phyloP scores from a whole-genome alignment of 1,140 invertebrate species.

The Cydia fagiglandana region DNA sequence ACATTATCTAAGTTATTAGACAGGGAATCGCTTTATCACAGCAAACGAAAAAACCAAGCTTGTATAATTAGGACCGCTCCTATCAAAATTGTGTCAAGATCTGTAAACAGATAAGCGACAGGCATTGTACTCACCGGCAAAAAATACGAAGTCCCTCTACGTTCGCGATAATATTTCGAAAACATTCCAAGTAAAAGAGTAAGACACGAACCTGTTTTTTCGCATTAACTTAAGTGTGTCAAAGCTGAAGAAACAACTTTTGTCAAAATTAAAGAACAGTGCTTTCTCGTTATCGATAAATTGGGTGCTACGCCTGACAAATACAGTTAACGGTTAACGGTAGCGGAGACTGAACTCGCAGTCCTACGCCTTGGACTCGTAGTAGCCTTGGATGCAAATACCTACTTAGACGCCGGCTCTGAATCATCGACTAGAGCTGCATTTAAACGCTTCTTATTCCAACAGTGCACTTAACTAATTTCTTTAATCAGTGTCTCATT shows the following conservation, averaged over 20 bases:
- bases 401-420: slow-evolving; percentile 13
- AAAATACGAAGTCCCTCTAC: not conserved
- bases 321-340: slow-evolving; percentile 10
- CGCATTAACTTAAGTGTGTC: slow-evolving; percentile 6
- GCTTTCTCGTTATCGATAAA: slow-evolving; percentile 25
- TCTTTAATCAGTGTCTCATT: not conserved
- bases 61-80: slow-evolving; percentile 47
- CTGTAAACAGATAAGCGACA: slow-evolving; percentile 64
- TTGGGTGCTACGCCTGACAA: slow-evolving; percentile 6
- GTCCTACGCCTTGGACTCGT: slow-evolving; percentile 22
- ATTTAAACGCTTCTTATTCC: slow-evolving; percentile 11
- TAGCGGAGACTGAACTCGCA: slow-evolving; percentile 14
- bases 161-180: slow-evolving; percentile 6
- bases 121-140: slow-evolving; percentile 8
- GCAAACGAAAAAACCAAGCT: slow-evolving; percentile 40
- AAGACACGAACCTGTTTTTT: slow-evolving; percentile 24
- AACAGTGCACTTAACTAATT: not conserved
- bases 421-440: slow-evolving; percentile 23
- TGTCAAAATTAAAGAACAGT: slow-evolving; percentile 4
- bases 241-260: slow-evolving; percentile 11
- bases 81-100: slow-evolving; percentile 74
- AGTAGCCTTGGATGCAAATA: slow-evolving; percentile 21
- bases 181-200: not conserved
- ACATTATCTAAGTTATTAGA: not conserved
- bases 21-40: slow-evolving; percentile 31